Evolutionary conservation across 2,113 vertebrate genomes (phyloP), one percentile per base, ranked within the genome.

Genomic region (Gadus macrocephalus): DNA sequence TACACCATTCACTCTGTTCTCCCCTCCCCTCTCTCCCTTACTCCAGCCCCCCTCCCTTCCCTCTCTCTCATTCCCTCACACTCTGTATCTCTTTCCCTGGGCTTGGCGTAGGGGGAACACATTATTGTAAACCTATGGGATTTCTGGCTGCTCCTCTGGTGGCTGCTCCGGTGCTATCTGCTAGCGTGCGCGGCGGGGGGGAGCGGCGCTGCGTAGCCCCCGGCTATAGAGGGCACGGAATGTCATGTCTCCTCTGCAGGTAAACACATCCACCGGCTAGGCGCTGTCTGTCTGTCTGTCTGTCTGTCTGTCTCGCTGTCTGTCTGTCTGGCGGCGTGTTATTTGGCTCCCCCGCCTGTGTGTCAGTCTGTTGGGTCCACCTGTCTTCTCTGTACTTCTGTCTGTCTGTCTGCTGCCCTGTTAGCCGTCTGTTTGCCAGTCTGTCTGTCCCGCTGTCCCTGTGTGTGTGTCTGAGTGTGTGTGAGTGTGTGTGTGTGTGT

Each of bases 171-270:
- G 67, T 70, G 74, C 14, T 22, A 11, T 62, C 83, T 80, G 83
- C 73, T 81, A 69, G 77, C 74, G 79, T 75, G 77, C 73, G 63
- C 74, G 60, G 87, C 82, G 53, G 87, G 84, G 86, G 82, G 74
- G 85, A 86, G 83, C 83, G 84, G 86, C 85, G 76, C 85, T 89
- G 82, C 86, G 86, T 88, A 78, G 85, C 87, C 31, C 4, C 31
- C 80, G 66, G 87, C 80, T 86, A 78, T 85, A 89, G 89, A 89
- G 88, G 89, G 87, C 87, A 88, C 86, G 88, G 88, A 87, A 91
- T 91, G 90, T 91, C 89, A 91, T 91, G 90, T 89, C 88, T 90
- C 89, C 89, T 90, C 85, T 91, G 89, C 90, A 91, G 90, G 89
- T 90, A 91, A 90, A 81, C 80, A 83, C 75, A 85, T 84, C 78